Conservation (phyloP, 2,113 vertebrate species). For the Rhinolophus ferrumequinum region DNA sequence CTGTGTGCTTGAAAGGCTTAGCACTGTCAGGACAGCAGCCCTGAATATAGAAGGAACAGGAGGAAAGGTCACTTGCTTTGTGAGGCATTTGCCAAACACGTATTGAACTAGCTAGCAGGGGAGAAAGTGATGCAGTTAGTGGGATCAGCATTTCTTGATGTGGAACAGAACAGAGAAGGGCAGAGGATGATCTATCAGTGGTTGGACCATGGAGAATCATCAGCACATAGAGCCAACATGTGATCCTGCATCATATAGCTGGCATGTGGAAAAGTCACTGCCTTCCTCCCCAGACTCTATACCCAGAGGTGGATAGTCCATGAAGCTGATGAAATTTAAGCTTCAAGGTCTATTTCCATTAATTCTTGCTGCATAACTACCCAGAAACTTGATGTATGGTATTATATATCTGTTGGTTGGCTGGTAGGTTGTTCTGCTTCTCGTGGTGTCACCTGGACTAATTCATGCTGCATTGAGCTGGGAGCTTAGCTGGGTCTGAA, state of each 20-base stretch:
- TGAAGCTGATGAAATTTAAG: background rate
- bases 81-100: background rate
- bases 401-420: background rate
- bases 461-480: background rate
- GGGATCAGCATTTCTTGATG: background rate
- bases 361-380: background rate
- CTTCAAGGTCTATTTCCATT: background rate
- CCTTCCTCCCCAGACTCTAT: background rate
- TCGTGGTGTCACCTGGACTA: background rate
- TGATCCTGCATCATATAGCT: background rate
- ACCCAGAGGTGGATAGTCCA: background rate
- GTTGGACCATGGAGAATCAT: background rate
- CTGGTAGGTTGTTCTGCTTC: background rate
- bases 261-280: rapidly evolving
- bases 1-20: background rate
- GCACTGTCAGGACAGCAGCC: background rate
- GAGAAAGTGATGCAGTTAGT: background rate
- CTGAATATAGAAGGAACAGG: background rate
- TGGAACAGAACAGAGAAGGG: background rate
- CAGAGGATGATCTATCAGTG: too few species aligned
- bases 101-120: background rate
- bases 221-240: rapidly evolving
- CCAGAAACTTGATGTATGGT: background rate
- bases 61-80: background rate
- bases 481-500: background rate